Percentiles rank a stretch among this genome's conserved stretches.
Evolutionary conservation across 1,140 invertebrate species (phyloP).

Genomic region (Triops cancriformis): DNA sequence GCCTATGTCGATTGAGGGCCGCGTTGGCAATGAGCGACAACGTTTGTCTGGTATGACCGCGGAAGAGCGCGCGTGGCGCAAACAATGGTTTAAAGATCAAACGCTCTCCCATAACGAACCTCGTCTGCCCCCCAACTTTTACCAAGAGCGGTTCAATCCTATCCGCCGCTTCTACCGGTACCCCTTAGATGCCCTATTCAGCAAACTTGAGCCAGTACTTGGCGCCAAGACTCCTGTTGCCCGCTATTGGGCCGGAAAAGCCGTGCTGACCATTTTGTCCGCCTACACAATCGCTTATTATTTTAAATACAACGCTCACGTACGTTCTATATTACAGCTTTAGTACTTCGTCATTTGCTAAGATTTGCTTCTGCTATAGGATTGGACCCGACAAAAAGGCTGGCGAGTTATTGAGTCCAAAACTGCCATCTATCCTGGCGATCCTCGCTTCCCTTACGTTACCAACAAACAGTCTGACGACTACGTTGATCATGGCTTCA

Average conservation of each 20-base stretch:
- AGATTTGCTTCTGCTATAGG: conserved; percentile 37
- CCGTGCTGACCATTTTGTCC: conserved; percentile 43
- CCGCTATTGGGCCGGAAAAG: conserved; percentile 55
- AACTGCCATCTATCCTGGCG: conserved; percentile 49
- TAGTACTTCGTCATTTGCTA: neutral
- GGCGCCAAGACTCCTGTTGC: conserved; percentile 47
- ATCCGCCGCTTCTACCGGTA: conserved; percentile 63
- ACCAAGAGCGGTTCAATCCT: conserved; percentile 60
- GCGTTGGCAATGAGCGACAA: conserved; percentile 61
- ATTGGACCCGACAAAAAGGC: conserved; percentile 61
- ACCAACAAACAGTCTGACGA: conserved; percentile 44
- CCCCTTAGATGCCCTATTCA: conserved; percentile 55
- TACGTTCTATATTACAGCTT: conserved; percentile 42
- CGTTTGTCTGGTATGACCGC: conserved; percentile 69
- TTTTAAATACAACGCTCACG: conserved; percentile 66
- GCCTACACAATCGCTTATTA: conserved; percentile 55
- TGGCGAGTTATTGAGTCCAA: conserved; percentile 50
- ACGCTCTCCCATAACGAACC: conserved; percentile 62
- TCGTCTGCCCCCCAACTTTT: conserved; percentile 52
- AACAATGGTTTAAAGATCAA: conserved; percentile 75
- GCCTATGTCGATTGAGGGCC: conserved; percentile 63
- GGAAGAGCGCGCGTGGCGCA: conserved; percentile 71
- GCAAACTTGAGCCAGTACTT: conserved; percentile 47
- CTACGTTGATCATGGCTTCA: conserved; percentile 59
- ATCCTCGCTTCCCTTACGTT: conserved; percentile 51